Conservation (phyloP, 2,113 vertebrate genomes). For the Lota lota region DNA sequence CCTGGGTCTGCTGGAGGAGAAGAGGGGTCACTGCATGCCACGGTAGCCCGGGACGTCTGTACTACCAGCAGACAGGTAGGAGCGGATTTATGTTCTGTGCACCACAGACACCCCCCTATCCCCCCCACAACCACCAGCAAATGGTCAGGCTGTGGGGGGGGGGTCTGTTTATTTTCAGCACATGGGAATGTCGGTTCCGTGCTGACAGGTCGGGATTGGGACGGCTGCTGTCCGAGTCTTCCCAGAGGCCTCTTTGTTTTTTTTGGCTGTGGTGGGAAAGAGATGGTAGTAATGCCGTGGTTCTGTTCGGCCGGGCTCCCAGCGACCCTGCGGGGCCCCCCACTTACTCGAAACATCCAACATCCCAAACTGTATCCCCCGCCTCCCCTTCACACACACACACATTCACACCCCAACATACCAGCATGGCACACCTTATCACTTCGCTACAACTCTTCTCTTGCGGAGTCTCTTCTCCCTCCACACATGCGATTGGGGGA, state of each 20-base stretch:
- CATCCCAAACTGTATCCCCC: too few species aligned
- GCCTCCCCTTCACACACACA: too few species aligned
- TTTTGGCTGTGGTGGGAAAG: slow-evolving; percentile 36
- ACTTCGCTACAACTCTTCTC: slow-evolving; percentile 8
- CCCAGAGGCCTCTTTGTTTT: slow-evolving; percentile 21
- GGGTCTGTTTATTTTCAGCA: slow-evolving; percentile 57
- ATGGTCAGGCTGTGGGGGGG: slow-evolving; percentile 16
- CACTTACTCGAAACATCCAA: not conserved
- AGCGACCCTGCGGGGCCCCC: not conserved
- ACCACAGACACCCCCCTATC: slow-evolving; percentile 17
- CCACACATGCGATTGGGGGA: slow-evolving; percentile 45
- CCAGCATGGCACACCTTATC: not conserved
- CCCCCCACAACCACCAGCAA: not conserved
- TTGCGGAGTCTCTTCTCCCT: slow-evolving; percentile 8
- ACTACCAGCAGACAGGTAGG: slow-evolving; percentile 3
- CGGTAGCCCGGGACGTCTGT: slow-evolving; percentile 24
- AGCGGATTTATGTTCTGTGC: slow-evolving; percentile 28
- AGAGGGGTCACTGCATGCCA: not conserved
- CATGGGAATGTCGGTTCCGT: slow-evolving; percentile 39
- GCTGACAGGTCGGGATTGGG: slow-evolving; percentile 51
- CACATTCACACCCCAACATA: too few species aligned
- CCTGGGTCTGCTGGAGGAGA: too few species aligned
- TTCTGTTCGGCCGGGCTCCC: not conserved
- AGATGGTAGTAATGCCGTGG: not conserved
- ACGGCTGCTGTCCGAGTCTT: slow-evolving; percentile 16